These are phyloP conservation scores for Ametastegia equiseti DNA, from an alignment of 2,888 invertebrate genomes.

Conservation along the genomic window DNA sequence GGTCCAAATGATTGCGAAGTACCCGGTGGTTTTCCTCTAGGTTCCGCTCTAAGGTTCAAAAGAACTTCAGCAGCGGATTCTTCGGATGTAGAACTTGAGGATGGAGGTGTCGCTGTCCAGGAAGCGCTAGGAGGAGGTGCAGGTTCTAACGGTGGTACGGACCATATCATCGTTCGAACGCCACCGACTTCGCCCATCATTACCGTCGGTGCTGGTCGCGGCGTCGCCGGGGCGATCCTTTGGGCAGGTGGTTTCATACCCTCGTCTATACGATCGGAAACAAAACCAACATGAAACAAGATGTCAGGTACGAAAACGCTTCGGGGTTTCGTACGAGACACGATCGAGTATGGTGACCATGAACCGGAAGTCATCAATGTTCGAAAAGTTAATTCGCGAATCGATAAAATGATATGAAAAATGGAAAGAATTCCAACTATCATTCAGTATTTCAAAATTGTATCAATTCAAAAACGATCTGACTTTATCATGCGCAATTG, in stretches of 20 bases:
- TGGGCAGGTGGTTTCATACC: conserved; percentile 74
- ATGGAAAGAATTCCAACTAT: no score
- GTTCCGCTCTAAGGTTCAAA: conserved; percentile 86
- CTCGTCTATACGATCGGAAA: conserved; percentile 64
- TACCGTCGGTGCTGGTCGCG: conserved; percentile 88
- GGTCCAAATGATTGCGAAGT: conserved; percentile 74
- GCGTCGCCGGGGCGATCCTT: conserved; percentile 73
- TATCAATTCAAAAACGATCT: no score
- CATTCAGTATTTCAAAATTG: no score
- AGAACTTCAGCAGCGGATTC: conserved; percentile 83
- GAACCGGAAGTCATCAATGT: no score
- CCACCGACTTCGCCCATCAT: conserved; percentile 96
- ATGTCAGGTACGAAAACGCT: neutral
- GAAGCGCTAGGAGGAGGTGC: conserved; percentile 78
- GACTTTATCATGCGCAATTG: no score
- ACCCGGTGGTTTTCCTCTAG: conserved; percentile 77
- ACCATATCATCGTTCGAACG: conserved; percentile 87
- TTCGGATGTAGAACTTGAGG: conserved; percentile 77
- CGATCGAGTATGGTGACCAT: no score
- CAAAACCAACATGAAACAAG: neutral
- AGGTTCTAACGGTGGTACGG: conserved; percentile 78
- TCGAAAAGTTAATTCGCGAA: no score
- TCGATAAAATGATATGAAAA: no score
- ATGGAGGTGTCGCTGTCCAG: conserved; percentile 79
- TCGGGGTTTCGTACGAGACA: neutral